These are phyloP conservation scores for Nyctibius bracteatus DNA, from an alignment of 2,113 vertebrate species.

Conservation along the genomic window DNA sequence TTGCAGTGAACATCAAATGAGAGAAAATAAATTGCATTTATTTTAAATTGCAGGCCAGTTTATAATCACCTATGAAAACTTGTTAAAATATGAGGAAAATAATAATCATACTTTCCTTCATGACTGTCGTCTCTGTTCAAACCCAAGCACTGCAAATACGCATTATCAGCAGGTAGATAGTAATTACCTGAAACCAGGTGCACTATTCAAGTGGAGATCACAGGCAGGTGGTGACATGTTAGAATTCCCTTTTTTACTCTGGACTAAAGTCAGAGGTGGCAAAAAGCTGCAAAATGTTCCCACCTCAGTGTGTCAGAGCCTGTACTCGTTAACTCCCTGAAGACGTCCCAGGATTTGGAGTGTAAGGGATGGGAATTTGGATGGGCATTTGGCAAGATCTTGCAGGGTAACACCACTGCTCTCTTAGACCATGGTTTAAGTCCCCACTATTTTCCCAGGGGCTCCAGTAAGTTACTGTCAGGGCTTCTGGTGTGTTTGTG, in stretches of 20 bases:
- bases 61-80: neutral
- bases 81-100: neutral
- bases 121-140: neutral
- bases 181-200: neutral
- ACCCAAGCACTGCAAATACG: neutral
- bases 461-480: neutral
- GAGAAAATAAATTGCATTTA: neutral
- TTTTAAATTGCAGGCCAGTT: neutral
- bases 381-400: neutral
- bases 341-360: neutral
- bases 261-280: neutral
- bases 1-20: neutral
- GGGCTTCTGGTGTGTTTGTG: neutral
- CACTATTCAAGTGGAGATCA: accelerated
- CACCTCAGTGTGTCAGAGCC: neutral
- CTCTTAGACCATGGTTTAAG: neutral
- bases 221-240: neutral
- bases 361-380: neutral
- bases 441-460: neutral
- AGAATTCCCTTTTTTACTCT: neutral
- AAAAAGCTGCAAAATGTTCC: neutral
- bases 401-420: neutral
- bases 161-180: neutral
- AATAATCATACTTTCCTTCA: neutral
- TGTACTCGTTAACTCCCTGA: neutral